phyloP scores from a whole-genome alignment of 2,888 invertebrate species.

The Megalurothrips usitatus region DNA sequence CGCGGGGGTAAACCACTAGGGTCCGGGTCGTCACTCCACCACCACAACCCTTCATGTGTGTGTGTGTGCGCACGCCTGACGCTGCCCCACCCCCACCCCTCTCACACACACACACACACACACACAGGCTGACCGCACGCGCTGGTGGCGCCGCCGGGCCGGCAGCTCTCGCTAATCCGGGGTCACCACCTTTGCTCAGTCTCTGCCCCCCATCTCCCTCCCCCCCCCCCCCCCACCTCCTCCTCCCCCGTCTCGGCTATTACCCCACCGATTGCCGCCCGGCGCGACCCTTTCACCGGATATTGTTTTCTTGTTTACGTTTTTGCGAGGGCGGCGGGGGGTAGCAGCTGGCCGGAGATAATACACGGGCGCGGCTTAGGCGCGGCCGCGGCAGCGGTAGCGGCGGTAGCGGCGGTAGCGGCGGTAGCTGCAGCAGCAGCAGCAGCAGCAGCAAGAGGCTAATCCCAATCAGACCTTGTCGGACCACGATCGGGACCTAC shows the following conservation, averaged over 20 bases:
- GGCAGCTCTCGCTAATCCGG: conserved; percentile 9
- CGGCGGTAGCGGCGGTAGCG: no score
- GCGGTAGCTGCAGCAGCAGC: no score
- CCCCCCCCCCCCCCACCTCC: neutral
- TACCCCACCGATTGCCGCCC: neutral
- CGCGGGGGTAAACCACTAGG: neutral
- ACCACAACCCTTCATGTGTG: neutral
- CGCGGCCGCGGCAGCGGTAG: no score
- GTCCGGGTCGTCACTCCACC: neutral
- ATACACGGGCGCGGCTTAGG: no score
- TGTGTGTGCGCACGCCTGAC: no score
- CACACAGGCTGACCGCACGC: no score
- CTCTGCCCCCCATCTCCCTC: neutral
- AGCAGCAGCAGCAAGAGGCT: no score
- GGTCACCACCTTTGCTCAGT: conserved; percentile 12
- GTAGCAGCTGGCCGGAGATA: neutral
- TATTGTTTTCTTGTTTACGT: conserved; percentile 24
- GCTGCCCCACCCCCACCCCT: no score
- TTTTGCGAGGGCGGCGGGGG: neutral
- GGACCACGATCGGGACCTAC: no score
- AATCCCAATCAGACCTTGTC: no score
- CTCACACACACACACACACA: no score
- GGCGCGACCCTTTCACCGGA: conserved; percentile 5
- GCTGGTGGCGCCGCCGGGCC: no score
- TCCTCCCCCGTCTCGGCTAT: neutral